Evolutionary conservation across 2,888 invertebrate genomes (phyloP).

Genomic region (Eupithecia vulgata): DNA sequence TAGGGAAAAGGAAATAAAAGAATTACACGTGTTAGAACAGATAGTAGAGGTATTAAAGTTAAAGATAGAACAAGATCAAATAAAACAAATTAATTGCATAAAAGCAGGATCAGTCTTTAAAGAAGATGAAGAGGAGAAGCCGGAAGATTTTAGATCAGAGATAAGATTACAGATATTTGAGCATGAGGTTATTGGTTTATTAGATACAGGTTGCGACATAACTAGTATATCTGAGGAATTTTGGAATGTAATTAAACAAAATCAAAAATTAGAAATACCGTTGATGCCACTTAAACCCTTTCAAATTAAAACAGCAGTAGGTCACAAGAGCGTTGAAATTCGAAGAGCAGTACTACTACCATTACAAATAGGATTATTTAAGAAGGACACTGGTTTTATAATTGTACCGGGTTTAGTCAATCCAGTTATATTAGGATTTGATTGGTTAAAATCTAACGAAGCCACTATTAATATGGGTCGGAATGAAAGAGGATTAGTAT

Average conservation of each 20-base stretch:
- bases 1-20: neutral
- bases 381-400: neutral
- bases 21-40: neutral
- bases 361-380: neutral
- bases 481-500: neutral
- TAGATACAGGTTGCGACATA: too few species aligned
- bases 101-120: neutral
- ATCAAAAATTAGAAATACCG: neutral
- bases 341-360: neutral
- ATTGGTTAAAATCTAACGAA: neutral
- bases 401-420: neutral
- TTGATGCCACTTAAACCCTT: neutral
- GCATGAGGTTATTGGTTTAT: too few species aligned
- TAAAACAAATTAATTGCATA: neutral
- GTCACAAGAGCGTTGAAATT: neutral
- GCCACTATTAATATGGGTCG: neutral
- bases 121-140: neutral
- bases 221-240: too few species aligned
- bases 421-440: neutral
- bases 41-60: neutral
- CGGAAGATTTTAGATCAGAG: neutral
- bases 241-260: neutral
- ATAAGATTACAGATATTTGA: too few species aligned
- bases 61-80: neutral
- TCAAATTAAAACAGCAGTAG: neutral